Percentiles rank a stretch among this genome's conserved stretches.
phyloP scores from a whole-genome alignment of 2,113 vertebrate species.

The Rhynchomys soricoides region DNA sequence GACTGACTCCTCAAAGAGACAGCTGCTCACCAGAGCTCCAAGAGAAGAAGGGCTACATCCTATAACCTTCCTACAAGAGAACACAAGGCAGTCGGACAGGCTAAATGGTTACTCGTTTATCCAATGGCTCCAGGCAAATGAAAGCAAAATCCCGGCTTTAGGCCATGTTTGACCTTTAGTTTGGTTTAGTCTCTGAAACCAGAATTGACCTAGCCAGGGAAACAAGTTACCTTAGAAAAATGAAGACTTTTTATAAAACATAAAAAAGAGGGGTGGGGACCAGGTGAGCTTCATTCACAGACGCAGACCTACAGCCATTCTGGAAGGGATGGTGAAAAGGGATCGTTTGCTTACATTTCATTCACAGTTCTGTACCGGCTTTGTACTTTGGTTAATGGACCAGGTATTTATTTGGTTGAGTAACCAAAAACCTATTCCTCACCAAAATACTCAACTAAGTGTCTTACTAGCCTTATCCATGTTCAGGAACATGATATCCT shows the following conservation, averaged over 20 bases:
- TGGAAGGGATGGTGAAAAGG: slow-evolving; percentile 37
- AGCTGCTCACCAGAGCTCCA: neutral
- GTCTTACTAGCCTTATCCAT: neutral
- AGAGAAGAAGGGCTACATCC: slow-evolving; percentile 10
- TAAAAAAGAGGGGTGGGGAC: neutral
- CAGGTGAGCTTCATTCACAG: neutral
- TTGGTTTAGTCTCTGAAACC: slow-evolving; percentile 41
- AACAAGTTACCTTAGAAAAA: slow-evolving; percentile 17
- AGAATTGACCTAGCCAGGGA: neutral
- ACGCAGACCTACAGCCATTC: neutral
- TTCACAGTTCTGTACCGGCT: neutral
- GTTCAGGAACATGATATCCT: too few species aligned
- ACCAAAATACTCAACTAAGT: neutral
- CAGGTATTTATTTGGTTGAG: slow-evolving; percentile 4
- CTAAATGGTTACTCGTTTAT: neutral
- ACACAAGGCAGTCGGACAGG: neutral
- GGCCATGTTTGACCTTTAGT: neutral
- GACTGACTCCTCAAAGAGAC: neutral
- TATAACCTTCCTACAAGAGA: neutral
- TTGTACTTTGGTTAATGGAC: neutral
- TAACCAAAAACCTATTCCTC: slow-evolving; percentile 31
- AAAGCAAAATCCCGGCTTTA: neutral
- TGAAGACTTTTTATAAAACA: neutral
- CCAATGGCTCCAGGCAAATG: neutral
- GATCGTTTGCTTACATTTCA: neutral